A percentile compares a stretch with the other conserved stretches of the same genome.
Evolutionary conservation across 2,113 vertebrate species (phyloP).

Genomic region (Argyrosomus japonicus): DNA sequence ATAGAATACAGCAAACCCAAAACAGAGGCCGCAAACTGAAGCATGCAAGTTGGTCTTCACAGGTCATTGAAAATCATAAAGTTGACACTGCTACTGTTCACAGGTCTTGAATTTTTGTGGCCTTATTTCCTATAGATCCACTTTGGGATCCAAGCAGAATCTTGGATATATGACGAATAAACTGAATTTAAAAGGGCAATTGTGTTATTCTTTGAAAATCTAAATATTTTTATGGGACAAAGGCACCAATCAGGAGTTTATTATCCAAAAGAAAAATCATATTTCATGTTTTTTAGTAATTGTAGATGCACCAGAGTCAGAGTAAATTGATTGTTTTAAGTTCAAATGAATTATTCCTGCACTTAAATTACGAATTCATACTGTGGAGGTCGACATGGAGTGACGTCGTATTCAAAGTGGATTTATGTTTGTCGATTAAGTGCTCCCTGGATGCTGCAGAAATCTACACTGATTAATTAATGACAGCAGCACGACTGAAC

Average conservation of each 20-base stretch:
- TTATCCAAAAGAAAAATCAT: background rate
- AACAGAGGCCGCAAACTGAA: conserved; percentile 42
- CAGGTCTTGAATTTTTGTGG: background rate
- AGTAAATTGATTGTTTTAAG: background rate
- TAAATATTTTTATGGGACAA: conserved; percentile 8
- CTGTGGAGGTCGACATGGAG: conserved; percentile 22
- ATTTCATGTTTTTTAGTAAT: background rate
- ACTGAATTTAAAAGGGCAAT: background rate
- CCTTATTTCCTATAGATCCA: conserved; percentile 21
- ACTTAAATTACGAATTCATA: conserved; percentile 7
- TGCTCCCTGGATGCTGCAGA: conserved; percentile 20
- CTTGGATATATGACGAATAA: background rate
- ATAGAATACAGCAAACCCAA: conserved; percentile 31
- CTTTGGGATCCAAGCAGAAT: background rate
- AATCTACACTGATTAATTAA: conserved; percentile 57
- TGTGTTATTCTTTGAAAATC: conserved; percentile 4
- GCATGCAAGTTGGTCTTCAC: conserved; percentile 36
- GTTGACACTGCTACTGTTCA: conserved; percentile 53
- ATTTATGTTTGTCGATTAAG: conserved; percentile 43
- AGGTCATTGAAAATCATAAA: conserved; percentile 53
- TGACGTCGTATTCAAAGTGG: conserved; percentile 23
- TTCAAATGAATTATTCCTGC: conserved; percentile 1
- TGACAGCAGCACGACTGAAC: conserved; percentile 48
- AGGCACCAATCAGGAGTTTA: conserved; percentile 1
- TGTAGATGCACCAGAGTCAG: background rate